Conservation (phyloP, 2,888 invertebrate genomes). For the Machimus atricapillus region DNA sequence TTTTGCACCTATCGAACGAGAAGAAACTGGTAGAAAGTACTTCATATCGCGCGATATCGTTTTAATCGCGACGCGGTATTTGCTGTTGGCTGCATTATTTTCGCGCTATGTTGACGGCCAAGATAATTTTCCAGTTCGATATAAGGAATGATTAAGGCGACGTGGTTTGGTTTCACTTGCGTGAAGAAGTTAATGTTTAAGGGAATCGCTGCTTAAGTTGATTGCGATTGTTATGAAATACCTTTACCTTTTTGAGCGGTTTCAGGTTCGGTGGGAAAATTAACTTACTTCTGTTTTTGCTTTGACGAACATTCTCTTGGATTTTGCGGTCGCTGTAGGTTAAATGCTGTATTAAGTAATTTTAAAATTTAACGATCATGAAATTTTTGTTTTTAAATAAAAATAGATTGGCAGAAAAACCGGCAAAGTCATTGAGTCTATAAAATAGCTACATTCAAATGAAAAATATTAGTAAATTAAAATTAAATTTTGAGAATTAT, state of each 20-base stretch:
- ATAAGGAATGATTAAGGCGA: conserved; percentile 3
- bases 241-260: neutral
- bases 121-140: neutral
- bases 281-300: neutral
- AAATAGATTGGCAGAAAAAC: neutral
- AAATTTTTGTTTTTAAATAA: neutral
- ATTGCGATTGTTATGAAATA: neutral
- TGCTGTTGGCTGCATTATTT: neutral
- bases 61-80: neutral
- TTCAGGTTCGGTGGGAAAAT: neutral
- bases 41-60: neutral
- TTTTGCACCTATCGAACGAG: neutral
- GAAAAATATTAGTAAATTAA: no score
- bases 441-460: no score
- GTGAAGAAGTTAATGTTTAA: neutral
- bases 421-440: neutral
- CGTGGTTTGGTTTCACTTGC: conserved; percentile 1
- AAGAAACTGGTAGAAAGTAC: conserved; percentile 12
- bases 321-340: neutral
- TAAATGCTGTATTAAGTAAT: neutral
- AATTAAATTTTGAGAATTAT: no score
- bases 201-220: neutral
- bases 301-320: neutral
- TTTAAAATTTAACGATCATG: neutral
- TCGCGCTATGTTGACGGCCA: neutral